phyloP scores from a whole-genome alignment of 2,888 invertebrate species.

The Drosophila meridionalis region DNA sequence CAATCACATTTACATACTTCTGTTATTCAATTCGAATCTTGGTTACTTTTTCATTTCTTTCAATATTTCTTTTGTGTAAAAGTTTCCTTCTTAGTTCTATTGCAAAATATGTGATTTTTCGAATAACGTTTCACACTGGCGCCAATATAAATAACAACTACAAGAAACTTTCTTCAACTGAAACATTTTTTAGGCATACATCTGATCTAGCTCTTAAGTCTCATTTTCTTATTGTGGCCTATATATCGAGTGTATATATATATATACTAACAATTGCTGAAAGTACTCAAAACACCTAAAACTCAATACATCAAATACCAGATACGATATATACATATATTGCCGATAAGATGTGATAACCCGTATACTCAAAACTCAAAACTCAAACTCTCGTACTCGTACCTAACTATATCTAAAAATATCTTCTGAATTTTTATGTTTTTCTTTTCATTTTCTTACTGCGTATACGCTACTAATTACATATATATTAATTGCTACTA shows the following conservation, averaged over 20 bases:
- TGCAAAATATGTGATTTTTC: background rate
- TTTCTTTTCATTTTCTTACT: slow-evolving; percentile 58
- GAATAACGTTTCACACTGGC: slow-evolving; percentile 4
- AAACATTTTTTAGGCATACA: background rate
- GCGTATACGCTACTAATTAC: slow-evolving; percentile 70
- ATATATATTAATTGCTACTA: slow-evolving; percentile 70
- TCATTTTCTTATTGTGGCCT: background rate
- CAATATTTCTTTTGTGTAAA: background rate
- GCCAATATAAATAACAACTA: background rate
- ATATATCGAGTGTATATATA: slow-evolving; percentile 26
- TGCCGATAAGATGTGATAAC: slow-evolving; percentile 48
- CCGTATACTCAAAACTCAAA: slow-evolving; percentile 28
- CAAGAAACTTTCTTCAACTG: slow-evolving; percentile 1
- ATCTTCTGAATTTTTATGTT: slow-evolving; percentile 31
- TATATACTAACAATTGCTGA: slow-evolving; percentile 9
- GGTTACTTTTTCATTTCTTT: slow-evolving; percentile 6
- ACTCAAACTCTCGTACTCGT: slow-evolving; percentile 29
- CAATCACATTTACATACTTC: slow-evolving; percentile 39
- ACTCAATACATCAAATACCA: slow-evolving; percentile 24
- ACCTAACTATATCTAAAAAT: slow-evolving; percentile 49
- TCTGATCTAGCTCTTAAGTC: background rate
- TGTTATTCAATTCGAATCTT: slow-evolving; percentile 29
- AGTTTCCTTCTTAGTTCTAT: background rate
- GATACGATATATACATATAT: slow-evolving; percentile 42
- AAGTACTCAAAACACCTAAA: slow-evolving; percentile 19